These are phyloP conservation scores for Ectemnius continuus DNA, from an alignment of 2,888 invertebrate genomes.

Conservation along the genomic window DNA sequence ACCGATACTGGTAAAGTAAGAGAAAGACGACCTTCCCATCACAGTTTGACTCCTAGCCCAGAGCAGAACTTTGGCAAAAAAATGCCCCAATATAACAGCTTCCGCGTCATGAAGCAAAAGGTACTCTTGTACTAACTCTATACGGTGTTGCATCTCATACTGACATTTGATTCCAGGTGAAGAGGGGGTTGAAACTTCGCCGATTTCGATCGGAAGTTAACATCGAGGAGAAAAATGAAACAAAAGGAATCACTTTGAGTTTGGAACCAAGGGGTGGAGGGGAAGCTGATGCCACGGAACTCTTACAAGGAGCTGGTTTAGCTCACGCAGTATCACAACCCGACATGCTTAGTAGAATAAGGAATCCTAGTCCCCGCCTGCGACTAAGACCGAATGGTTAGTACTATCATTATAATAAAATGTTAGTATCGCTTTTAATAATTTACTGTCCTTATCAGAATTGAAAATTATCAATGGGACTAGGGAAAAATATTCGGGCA, in stretches of 20 bases:
- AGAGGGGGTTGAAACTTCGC: slow-evolving; percentile 75
- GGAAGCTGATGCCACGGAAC: slow-evolving; percentile 77
- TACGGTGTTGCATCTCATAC: neutral
- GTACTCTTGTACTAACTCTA: slow-evolving; percentile 47
- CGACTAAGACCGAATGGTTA: slow-evolving; percentile 69
- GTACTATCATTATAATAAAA: slow-evolving; percentile 13
- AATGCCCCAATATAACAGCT: slow-evolving; percentile 73
- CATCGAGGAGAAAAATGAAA: slow-evolving; percentile 75
- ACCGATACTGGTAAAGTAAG: slow-evolving; percentile 50
- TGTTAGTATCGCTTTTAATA: slow-evolving; percentile 7
- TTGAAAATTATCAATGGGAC: slow-evolving; percentile 69
- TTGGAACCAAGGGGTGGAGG: slow-evolving; percentile 75
- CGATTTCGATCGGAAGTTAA: slow-evolving; percentile 77
- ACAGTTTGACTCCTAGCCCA: slow-evolving; percentile 70
- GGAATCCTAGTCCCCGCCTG: slow-evolving; percentile 70
- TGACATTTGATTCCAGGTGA: slow-evolving; percentile 65
- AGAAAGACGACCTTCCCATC: slow-evolving; percentile 66
- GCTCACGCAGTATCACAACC: slow-evolving; percentile 78
- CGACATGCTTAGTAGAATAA: slow-evolving; percentile 72
- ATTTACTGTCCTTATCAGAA: slow-evolving; percentile 61
- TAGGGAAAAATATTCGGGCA: slow-evolving; percentile 73
- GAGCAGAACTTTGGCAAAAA: slow-evolving; percentile 71
- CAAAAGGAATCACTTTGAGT: slow-evolving; percentile 68
- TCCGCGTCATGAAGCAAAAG: slow-evolving; percentile 76
- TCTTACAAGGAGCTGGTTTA: slow-evolving; percentile 73